Conservation (phyloP, 1,140 invertebrate genomes). For the Procambarus virginalis region DNA sequence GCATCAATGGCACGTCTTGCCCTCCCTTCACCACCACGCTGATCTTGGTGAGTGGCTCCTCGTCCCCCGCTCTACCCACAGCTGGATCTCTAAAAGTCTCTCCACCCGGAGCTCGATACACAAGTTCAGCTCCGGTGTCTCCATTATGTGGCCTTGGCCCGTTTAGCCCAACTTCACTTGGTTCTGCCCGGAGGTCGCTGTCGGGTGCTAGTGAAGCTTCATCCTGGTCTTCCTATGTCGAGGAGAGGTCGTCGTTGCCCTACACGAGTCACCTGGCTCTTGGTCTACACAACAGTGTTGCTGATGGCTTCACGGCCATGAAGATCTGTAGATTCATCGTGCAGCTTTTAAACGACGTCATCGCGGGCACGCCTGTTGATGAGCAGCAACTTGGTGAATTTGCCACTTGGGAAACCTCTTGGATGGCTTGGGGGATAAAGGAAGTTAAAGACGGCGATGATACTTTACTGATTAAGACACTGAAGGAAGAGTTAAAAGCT, state of each 20-base stretch:
- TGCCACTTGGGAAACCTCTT: background rate
- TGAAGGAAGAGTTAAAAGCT: background rate
- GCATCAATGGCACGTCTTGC: no score
- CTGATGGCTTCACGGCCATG: constrained; percentile 11
- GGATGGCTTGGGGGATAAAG: background rate
- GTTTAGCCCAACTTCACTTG: background rate
- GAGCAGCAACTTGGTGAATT: background rate
- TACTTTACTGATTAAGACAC: background rate
- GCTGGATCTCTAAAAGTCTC: no score
- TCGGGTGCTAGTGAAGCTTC: background rate
- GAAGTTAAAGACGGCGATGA: background rate
- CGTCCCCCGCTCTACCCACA: no score
- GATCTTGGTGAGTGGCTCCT: no score
- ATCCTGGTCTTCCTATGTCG: background rate
- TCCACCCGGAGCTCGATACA: no score
- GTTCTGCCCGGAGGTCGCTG: background rate
- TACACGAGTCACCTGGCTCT: background rate
- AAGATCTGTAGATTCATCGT: background rate
- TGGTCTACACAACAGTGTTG: constrained; percentile 14
- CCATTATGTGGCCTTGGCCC: no score
- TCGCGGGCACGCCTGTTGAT: background rate
- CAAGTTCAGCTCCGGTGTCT: no score
- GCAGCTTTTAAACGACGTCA: constrained; percentile 1
- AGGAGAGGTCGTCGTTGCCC: background rate
- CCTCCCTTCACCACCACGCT: no score